Evolutionary conservation across 2,888 invertebrate species (phyloP), one percentile per base, ranked within the genome.

Genomic region (Hypolimnas misippus): DNA sequence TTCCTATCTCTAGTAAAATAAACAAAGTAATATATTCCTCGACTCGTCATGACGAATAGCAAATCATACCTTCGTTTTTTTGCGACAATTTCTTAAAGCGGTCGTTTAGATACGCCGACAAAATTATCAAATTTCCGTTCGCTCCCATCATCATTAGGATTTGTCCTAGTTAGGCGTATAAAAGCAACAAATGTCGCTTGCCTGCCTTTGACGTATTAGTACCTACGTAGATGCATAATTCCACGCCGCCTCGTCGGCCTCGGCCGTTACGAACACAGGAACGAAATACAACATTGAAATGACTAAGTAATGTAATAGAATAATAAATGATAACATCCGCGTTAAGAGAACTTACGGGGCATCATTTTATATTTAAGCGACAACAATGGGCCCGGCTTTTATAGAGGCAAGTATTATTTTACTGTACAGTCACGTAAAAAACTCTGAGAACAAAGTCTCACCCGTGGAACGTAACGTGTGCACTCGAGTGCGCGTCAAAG

Each of bases 261-360:
- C 44, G 50, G 56, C 19, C 44, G 33, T 44, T 33, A 59, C 44
- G 29, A 29, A 55, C 63, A 56, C 56, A 25, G 57, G 59, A 57
- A 63, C 58, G 61, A 65, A 63, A 67, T 67, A 62, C 67, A 66
- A 73, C 75, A 75, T 77, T 70, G 71, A 74, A 73, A 75, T 73
- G 73, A 76, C 76, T 74, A 74, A 74, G 74, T 80, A 82, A 81
- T 80, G 78, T 79, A 87, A 86, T 88, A 87, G 84, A 88, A 87
- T 87, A 87, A 88, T 90, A 87, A 90, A 89, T 85, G 89, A 84
- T 83, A 82, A 85, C 89, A 87, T 91, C 90, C 90, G 89, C 83
- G 87, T 89, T 89, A 90, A 84, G 82, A 83, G 77, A 79, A 82
- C 79, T 83, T 84, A 84, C 81, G 77, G 85, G 84, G 81, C 85